A percentile compares a stretch with the other conserved stretches of the same genome.
Evolutionary conservation across 2,888 invertebrate species (phyloP).

Genomic region (Cosmia pyralina): DNA sequence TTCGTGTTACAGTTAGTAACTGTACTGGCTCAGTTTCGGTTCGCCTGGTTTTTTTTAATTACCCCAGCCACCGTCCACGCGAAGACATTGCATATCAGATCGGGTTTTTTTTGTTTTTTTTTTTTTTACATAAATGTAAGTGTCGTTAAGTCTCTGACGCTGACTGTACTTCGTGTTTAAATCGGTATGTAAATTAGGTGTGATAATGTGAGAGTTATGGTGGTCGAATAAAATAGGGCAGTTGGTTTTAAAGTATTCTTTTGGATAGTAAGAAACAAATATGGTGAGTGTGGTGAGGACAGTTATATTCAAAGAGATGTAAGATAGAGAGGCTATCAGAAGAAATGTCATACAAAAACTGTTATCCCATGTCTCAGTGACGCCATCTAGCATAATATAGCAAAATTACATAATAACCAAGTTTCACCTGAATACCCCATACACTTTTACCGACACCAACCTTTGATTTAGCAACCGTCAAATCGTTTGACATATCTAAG

Average conservation of each 20-base stretch:
- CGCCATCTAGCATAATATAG: too few relatives aligned
- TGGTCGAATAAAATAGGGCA: not conserved
- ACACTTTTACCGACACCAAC: too few relatives aligned
- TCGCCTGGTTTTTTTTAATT: slow-evolving; percentile 81
- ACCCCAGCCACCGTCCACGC: slow-evolving; percentile 67
- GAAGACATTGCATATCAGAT: slow-evolving; percentile 65
- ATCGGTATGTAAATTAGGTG: slow-evolving; percentile 31
- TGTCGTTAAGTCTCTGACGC: slow-evolving; percentile 4
- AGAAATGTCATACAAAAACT: too few relatives aligned
- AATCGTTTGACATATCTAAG: too few relatives aligned
- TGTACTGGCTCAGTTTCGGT: slow-evolving; percentile 85
- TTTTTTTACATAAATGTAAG: slow-evolving; percentile 1
- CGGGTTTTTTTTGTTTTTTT: slow-evolving; percentile 57
- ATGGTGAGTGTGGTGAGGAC: too few relatives aligned
- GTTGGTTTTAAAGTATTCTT: not conserved
- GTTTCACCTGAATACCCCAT: too few relatives aligned
- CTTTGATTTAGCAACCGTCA: too few relatives aligned
- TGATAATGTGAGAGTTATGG: slow-evolving; percentile 21
- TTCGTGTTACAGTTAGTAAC: slow-evolving; percentile 85
- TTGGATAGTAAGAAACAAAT: not conserved
- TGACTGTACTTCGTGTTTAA: slow-evolving; percentile 29
- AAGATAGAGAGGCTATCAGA: too few relatives aligned
- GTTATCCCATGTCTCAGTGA: too few relatives aligned
- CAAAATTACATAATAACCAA: too few relatives aligned
- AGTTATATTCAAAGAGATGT: too few relatives aligned